Percentiles rank a stretch among this genome's conserved stretches.
These are phyloP conservation scores for Choloepus didactylus DNA, from an alignment of 2,797 vertebrate species.

Conservation along the genomic window DNA sequence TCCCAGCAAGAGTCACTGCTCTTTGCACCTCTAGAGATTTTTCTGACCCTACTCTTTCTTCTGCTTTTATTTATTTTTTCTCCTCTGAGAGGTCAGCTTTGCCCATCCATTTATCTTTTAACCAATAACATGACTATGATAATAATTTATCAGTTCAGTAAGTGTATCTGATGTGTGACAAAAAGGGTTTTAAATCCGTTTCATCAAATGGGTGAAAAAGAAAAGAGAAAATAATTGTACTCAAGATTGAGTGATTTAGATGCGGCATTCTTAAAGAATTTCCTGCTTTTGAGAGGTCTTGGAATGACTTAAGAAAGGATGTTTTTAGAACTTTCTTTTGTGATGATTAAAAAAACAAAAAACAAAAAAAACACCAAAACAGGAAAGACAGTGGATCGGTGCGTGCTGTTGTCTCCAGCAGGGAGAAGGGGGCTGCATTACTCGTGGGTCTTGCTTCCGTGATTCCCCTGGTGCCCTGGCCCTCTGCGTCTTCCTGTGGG, in stretches of 20 bases:
- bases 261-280: neutral
- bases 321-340: conserved; percentile 31
- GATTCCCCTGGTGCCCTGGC: neutral
- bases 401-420: neutral
- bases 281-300: neutral
- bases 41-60: neutral
- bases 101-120: conserved; percentile 15
- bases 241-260: neutral
- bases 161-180: neutral
- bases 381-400: neutral
- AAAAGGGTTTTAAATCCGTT: neutral
- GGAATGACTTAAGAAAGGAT: neutral
- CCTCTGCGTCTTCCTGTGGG: neutral
- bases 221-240: neutral
- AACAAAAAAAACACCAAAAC: neutral
- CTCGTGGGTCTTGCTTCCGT: neutral
- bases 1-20: neutral
- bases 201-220: neutral
- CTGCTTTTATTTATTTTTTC: conserved; percentile 11
- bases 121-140: neutral
- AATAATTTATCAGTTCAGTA: conserved; percentile 48
- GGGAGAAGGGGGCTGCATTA: neutral
- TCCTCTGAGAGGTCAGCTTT: conserved; percentile 11
- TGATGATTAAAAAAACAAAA: neutral
- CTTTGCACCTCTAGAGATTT: neutral